These are phyloP conservation scores for Brevipalpus yothersi DNA, from an alignment of 1,140 invertebrate genomes.

Conservation along the genomic window DNA sequence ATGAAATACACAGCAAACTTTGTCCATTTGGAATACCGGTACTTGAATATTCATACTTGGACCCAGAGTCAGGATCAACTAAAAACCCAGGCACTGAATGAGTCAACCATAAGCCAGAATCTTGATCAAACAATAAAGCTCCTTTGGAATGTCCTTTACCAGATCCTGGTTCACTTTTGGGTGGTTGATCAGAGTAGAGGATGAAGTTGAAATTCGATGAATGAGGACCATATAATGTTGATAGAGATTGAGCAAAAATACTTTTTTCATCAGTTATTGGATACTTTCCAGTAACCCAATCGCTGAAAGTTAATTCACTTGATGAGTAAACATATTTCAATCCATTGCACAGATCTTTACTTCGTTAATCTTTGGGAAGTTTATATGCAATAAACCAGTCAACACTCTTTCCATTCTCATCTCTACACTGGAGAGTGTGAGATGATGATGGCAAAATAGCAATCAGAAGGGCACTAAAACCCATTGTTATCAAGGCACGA, in stretches of 20 bases:
- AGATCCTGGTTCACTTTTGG: neutral
- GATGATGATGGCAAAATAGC: too few relatives aligned
- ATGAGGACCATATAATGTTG: constrained; percentile 1
- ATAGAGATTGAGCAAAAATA: constrained; percentile 10
- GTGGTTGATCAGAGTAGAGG: constrained; percentile 8
- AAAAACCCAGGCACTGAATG: constrained; percentile 74
- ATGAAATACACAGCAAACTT: neutral
- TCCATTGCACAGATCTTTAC: neutral
- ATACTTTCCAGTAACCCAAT: constrained; percentile 1
- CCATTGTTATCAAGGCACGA: too few relatives aligned
- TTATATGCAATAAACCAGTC: constrained; percentile 13
- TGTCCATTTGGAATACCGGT: neutral
- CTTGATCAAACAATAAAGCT: constrained; percentile 37
- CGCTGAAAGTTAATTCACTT: neutral
- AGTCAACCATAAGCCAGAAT: constrained; percentile 57
- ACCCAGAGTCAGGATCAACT: neutral
- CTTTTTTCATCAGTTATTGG: constrained; percentile 9
- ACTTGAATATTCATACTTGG: neutral
- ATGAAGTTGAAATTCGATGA: neutral
- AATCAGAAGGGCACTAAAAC: too few relatives aligned
- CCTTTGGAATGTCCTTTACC: constrained; percentile 20
- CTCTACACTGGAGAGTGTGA: neutral
- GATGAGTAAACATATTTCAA: neutral
- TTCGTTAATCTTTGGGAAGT: constrained; percentile 7
- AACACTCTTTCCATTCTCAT: constrained; percentile 6